Evolutionary conservation across 2,888 invertebrate genomes (phyloP).

Genomic region (Cataglyphis rosenhaueri): DNA sequence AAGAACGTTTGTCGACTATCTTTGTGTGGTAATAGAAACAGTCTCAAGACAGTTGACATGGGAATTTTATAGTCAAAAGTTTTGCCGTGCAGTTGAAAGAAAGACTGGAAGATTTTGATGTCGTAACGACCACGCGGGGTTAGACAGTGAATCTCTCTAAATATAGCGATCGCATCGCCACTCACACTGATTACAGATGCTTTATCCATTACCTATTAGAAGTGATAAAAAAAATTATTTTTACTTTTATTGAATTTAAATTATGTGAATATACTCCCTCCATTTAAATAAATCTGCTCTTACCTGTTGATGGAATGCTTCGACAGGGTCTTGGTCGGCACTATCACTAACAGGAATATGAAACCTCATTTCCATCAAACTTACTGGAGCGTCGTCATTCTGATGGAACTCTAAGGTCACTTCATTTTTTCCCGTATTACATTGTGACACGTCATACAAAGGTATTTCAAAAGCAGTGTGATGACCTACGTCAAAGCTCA

Average conservation of each 20-base stretch:
- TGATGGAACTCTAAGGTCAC: conserved; percentile 99
- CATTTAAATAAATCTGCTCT: not conserved
- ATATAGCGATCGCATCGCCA: conserved; percentile 98
- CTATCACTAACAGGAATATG: conserved; percentile 97
- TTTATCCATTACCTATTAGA: conserved; percentile 92
- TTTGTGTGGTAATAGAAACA: conserved; percentile 98
- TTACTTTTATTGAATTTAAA: not conserved
- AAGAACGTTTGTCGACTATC: conserved; percentile 99
- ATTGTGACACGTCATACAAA: conserved; percentile 97
- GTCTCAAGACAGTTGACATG: conserved; percentile 96
- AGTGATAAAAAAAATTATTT: not conserved
- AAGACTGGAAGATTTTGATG: conserved; percentile 96
- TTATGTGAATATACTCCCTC: not conserved
- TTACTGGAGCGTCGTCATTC: conserved; percentile 99
- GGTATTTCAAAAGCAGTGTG: conserved; percentile 98
- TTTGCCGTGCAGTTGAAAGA: conserved; percentile 98
- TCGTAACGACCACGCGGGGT: conserved; percentile 99
- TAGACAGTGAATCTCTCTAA: conserved; percentile 98
- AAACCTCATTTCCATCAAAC: conserved; percentile 98
- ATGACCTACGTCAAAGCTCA: conserved; percentile 94
- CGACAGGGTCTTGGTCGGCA: conserved; percentile 96
- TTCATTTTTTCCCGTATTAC: conserved; percentile 98
- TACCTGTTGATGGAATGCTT: conserved; percentile 96
- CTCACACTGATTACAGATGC: conserved; percentile 99
- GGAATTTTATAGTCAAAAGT: conserved; percentile 99